Conservation (phyloP, 53 echinoderm and acorn worm species). For the Paracentrotus lividus region DNA sequence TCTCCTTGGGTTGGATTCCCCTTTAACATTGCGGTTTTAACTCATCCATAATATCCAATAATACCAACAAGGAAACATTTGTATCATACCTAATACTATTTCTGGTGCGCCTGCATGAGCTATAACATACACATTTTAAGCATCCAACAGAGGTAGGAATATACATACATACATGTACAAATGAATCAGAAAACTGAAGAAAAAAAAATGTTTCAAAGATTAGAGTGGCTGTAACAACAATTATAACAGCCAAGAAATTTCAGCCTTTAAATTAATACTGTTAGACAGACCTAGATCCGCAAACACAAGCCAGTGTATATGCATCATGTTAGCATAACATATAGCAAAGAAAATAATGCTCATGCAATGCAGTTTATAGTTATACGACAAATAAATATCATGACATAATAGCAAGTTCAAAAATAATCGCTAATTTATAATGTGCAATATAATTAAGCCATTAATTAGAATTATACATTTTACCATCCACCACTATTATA, state of each 20-base stretch:
- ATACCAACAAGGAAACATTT: no score
- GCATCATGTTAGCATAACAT: conserved; percentile 47
- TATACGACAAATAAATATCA: background rate
- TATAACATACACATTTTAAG: background rate
- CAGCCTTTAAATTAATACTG: conserved; percentile 45
- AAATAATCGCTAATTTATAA: background rate
- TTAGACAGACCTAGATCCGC: background rate
- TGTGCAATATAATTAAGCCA: background rate
- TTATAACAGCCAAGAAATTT: background rate
- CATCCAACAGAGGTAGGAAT: background rate
- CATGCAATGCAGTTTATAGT: conserved; percentile 15
- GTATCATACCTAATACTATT: no score
- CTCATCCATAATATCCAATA: no score
- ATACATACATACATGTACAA: background rate
- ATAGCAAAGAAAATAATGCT: background rate
- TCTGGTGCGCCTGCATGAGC: no score
- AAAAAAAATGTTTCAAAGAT: conserved; percentile 3
- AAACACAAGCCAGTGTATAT: background rate
- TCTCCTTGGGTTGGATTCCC: no score
- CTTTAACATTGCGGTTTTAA: no score
- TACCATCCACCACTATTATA: conserved; percentile 8
- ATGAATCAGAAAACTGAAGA: background rate
- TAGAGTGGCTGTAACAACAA: background rate
- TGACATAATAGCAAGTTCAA: background rate
- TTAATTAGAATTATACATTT: background rate